These are phyloP conservation scores for Panagrolaimus sp. DNA, from an alignment of 1,140 invertebrate genomes.

Conservation along the genomic window DNA sequence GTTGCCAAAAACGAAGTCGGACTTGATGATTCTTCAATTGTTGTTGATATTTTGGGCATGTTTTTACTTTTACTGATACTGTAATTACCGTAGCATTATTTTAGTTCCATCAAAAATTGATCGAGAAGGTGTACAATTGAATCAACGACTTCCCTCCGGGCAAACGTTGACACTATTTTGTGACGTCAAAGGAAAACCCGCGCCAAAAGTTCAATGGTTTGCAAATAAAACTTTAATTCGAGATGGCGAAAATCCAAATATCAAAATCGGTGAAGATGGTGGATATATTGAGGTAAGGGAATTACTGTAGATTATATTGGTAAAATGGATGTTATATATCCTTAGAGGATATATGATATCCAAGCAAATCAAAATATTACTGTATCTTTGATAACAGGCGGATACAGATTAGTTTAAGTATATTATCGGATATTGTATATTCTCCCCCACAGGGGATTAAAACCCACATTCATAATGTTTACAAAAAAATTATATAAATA, in stretches of 20 bases:
- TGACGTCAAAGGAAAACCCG: constrained; percentile 53
- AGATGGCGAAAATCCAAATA: background rate
- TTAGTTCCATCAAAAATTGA: constrained; percentile 54
- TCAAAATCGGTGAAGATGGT: constrained; percentile 11
- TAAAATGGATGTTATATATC: too few species aligned
- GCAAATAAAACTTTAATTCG: constrained; percentile 39
- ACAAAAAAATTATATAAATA: too few species aligned
- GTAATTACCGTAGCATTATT: constrained; percentile 20
- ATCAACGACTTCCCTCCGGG: constrained; percentile 47
- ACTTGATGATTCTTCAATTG: constrained; percentile 36
- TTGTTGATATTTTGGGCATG: constrained; percentile 50
- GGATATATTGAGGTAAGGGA: background rate
- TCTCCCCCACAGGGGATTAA: too few species aligned
- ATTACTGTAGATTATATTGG: too few species aligned
- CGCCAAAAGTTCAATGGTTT: constrained; percentile 43
- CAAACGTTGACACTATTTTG: constrained; percentile 47
- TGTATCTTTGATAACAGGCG: too few species aligned
- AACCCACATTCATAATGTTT: too few species aligned
- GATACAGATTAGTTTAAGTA: too few species aligned
- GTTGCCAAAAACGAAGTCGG: constrained; percentile 50
- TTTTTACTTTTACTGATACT: background rate
- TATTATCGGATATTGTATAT: too few species aligned
- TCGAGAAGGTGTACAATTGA: constrained; percentile 47
- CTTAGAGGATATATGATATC: too few species aligned
- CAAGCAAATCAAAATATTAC: too few species aligned